A percentile compares a stretch with the other conserved stretches of the same genome.
phyloP scores from a whole-genome alignment of 2,888 invertebrate genomes.

The Eudasyphora cyanicolor region DNA sequence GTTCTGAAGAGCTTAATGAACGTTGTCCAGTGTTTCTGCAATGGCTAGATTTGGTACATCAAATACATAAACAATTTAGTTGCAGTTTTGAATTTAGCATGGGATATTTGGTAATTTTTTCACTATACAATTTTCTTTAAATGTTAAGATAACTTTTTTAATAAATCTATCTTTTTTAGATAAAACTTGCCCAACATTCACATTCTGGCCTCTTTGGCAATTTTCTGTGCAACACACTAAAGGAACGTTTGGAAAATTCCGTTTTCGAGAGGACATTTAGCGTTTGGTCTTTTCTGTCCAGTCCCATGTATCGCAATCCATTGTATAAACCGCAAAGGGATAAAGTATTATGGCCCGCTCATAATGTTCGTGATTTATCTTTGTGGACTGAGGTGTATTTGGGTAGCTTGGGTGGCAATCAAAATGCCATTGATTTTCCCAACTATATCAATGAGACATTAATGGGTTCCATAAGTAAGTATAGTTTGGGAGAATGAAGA shows the following conservation, averaged over 20 bases:
- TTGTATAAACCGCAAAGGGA: constrained; percentile 84
- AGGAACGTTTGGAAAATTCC: constrained; percentile 85
- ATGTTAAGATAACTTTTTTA: constrained; percentile 85
- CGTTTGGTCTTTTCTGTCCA: constrained; percentile 92
- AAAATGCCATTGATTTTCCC: constrained; percentile 79
- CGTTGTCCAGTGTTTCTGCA: constrained; percentile 98
- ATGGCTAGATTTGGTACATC: constrained; percentile 98
- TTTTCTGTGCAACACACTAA: constrained; percentile 93
- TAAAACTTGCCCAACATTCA: constrained; percentile 96
- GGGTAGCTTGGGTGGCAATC: constrained; percentile 81
- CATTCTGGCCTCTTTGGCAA: constrained; percentile 98
- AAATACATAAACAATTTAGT: constrained; percentile 92
- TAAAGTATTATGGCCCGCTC: constrained; percentile 89
- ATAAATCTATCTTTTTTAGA: constrained; percentile 81
- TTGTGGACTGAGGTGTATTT: constrained; percentile 94
- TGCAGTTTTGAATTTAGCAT: constrained; percentile 97
- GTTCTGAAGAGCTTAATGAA: constrained; percentile 94
- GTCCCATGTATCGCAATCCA: constrained; percentile 91
- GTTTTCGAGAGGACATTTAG: constrained; percentile 87
- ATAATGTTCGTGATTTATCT: constrained; percentile 89
- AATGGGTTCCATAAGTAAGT: constrained; percentile 73
- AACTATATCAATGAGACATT: constrained; percentile 74
- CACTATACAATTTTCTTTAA: constrained; percentile 23
- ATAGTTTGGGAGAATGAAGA: too few relatives aligned
- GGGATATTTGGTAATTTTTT: constrained; percentile 89